Base-by-base conservation (phyloP, 1,140 invertebrate genomes). In the Oreohelix idahoensis region DNA sequence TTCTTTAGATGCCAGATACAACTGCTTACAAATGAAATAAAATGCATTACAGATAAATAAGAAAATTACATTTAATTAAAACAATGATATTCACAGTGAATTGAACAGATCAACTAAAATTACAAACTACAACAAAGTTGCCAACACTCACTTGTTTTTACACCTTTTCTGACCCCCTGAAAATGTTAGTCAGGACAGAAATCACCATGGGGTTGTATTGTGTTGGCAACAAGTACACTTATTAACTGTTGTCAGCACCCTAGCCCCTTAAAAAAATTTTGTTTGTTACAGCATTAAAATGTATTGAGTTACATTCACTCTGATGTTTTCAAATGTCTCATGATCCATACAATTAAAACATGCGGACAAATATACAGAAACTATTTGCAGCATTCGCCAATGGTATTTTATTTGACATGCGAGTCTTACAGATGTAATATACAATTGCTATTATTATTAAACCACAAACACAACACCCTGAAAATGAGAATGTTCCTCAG, bases 31-130 rank as follows among this genome's bases (percentile, higher is more conserved):
- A 32, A 10, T 49, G 15, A 58, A 51, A 10, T 49, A 29, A 51
- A 26, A 45, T 29, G 15, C 17, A 53, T 15, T 58, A 58, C 63
- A 66, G 29, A 35, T 66, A 66, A 66, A 32, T 66, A 29, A 49
- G 29, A n/a, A 39, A n/a, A 49, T 76, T 35, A 76, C 38, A 76
- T 53, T 51, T 1, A 76, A 76, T 49, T 51, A 49, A 76, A 76
- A 76, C 29, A 66, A 76, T 76, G 74, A 53, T 76, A 76, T 76
- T 76, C 74, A 76, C 74, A 76, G 36, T 76, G 74, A 76, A 76
- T 45, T 2, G 42, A 75, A 45, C 8, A 20, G n/a, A 71, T 71
- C 5, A 39, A 71, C 32, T n/a, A 39, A 73, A 71, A 73, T 42
- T 73, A 29, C 23, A 23, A 73, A 73, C 71, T 73, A 73, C 71